Evolutionary conservation across 2,113 vertebrate genomes (phyloP).

Genomic region (Chloropsis hardwickii): DNA sequence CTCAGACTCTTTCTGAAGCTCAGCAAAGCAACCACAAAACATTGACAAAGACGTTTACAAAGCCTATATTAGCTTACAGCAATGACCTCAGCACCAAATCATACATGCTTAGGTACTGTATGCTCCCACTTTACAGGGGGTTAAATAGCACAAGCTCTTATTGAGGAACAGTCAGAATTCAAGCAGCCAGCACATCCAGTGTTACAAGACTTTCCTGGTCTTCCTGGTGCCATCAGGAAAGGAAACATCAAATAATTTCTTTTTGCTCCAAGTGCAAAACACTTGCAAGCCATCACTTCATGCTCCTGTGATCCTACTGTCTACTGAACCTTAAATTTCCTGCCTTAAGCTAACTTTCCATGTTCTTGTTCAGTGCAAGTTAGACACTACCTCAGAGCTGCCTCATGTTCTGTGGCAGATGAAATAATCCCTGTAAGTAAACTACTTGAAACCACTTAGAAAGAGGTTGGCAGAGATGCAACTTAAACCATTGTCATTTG

Average conservation of each 20-base stretch:
- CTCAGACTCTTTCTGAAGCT: neutral
- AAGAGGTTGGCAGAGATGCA: neutral
- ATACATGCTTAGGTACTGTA: neutral
- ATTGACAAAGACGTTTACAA: neutral
- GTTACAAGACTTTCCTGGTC: neutral
- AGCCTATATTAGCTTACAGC: neutral
- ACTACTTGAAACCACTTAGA: neutral
- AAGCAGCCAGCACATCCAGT: neutral
- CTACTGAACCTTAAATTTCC: neutral
- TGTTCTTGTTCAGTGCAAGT: neutral
- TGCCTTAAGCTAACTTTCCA: neutral
- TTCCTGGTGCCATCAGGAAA: neutral
- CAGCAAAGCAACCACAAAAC: neutral
- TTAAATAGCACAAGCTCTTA: neutral
- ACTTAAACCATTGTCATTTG: neutral
- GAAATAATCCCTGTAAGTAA: slow-evolving; percentile 12
- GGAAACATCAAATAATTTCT: neutral
- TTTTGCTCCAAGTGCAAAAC: neutral
- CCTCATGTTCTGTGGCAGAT: neutral
- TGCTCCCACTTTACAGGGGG: neutral
- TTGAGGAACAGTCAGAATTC: neutral
- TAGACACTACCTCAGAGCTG: neutral
- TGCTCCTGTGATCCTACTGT: neutral
- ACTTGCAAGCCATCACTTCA: neutral
- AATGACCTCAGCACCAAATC: neutral